Base-by-base conservation (phyloP, 53 echinoderm and acorn worm genomes). In the Luidia sarsii region DNA sequence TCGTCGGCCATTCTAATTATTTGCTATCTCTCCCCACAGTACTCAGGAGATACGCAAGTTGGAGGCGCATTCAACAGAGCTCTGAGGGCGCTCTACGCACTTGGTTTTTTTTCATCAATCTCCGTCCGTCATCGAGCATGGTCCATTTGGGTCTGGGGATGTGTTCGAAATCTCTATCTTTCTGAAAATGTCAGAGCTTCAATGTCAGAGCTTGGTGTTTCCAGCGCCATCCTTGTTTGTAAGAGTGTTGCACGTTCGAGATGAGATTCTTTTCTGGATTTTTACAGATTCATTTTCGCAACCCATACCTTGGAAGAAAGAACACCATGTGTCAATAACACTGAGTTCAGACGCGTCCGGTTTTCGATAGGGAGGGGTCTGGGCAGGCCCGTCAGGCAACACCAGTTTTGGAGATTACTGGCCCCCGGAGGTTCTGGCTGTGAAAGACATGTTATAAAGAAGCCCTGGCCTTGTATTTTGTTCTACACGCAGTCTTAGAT, bases 101-200 rank as follows among this genome's bases (percentile, higher is more conserved):
- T 16, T 33, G 49, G 33, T 50, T 50, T 3, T 70, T 32, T 19
- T 70, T 70, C 33, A 24, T 68, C 48, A 68, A 68, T 46, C 48
- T 68, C 27, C 30, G 32, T 4, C 69, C 69, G 32, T 48, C 50
- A 18, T 49, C 51, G 16, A 70, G 50, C 0, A 70, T 70, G 50
- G 13, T 70, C 18, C 50, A 70, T 50, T 50, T 70, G 31, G 70
- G 70, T 9, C 50, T 70, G 32, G 51, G 70, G 20, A 70, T 70
- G 3, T 70, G 50, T 33, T 70, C 50, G 3, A 33, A 69, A 18
- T 49, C 69, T 33, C 19, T 69, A 18, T 69, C 69, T 33, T 69
- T 69, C 50, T 69, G 69, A n/a, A n/a, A n/a, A 30, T 68, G n/a
- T n/a, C n/a, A n/a, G n/a, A n/a, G n/a, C n/a, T n/a, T n/a, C n/a